A percentile compares a stretch with the other conserved stretches of the same genome.
phyloP scores from a whole-genome alignment of 2,888 invertebrate genomes.

The Diadromus collaris region DNA sequence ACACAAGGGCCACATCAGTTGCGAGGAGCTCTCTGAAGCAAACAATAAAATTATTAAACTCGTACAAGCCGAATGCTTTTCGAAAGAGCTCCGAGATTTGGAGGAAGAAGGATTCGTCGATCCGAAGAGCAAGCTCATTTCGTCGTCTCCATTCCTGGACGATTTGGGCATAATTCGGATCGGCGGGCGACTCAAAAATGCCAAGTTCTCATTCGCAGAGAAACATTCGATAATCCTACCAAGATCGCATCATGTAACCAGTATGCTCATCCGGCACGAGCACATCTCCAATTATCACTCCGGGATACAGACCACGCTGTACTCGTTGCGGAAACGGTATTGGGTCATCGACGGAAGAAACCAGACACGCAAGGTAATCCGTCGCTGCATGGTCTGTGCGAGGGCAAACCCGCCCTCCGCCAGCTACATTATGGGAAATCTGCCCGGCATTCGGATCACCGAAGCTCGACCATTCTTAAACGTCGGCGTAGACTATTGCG shows the following conservation, averaged over 20 bases:
- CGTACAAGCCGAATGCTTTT: constrained; percentile 39
- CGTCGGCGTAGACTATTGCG: constrained; percentile 14
- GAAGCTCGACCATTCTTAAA: constrained; percentile 61
- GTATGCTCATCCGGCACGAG: constrained; percentile 58
- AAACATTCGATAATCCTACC: constrained; percentile 61
- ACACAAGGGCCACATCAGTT: neutral
- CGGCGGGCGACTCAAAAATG: constrained; percentile 46
- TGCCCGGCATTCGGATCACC: constrained; percentile 70
- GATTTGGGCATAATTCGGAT: constrained; percentile 60
- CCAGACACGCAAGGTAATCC: constrained; percentile 23
- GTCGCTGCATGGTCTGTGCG: constrained; percentile 15
- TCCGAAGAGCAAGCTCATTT: constrained; percentile 52
- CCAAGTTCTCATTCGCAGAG: constrained; percentile 39
- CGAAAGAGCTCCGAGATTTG: constrained; percentile 27
- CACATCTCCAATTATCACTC: constrained; percentile 61
- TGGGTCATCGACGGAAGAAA: constrained; percentile 50
- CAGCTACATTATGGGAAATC: constrained; percentile 70
- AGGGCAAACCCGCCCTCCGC: constrained; percentile 41
- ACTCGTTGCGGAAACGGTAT: constrained; percentile 40
- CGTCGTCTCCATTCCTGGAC: constrained; percentile 62
- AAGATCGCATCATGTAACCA: constrained; percentile 61
- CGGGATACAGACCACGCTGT: constrained; percentile 60
- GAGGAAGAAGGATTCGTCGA: constrained; percentile 41
- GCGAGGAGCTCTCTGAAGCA: constrained; percentile 26
- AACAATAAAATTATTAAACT: constrained; percentile 22